A percentile compares a stretch with the other conserved stretches of the same genome.
Evolutionary conservation across 2,113 vertebrate species (phyloP).

Genomic region (Arothron firmamentum): DNA sequence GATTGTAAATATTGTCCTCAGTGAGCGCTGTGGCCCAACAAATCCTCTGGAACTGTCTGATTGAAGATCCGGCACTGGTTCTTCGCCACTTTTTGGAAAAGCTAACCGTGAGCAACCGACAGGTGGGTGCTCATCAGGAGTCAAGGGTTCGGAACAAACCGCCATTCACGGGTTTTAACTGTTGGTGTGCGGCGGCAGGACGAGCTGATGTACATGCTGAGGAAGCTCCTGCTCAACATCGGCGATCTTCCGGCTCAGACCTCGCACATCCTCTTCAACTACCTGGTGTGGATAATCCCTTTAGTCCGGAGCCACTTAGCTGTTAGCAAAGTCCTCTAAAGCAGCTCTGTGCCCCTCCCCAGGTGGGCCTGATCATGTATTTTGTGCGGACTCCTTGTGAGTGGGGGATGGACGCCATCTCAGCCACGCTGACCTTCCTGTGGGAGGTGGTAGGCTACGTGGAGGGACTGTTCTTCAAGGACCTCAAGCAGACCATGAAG

Average conservation of each 20-base stretch:
- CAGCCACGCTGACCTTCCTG: constrained; percentile 94
- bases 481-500: constrained; percentile 99
- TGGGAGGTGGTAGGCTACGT: constrained; percentile 98
- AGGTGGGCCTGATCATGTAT: constrained; percentile 99
- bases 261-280: constrained; percentile 98
- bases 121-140: constrained; percentile 71
- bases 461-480: constrained; percentile 98
- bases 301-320: too few relatives aligned
- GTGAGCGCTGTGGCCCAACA: constrained; percentile 97
- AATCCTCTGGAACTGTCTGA: constrained; percentile 97
- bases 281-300: constrained; percentile 77
- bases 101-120: constrained; percentile 95
- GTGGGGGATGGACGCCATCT: constrained; percentile 99
- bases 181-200: constrained; percentile 73
- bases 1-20: constrained; percentile 43
- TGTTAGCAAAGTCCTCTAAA: background rate
- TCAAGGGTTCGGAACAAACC: background rate
- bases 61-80: constrained; percentile 96
- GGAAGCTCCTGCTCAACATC: constrained; percentile 94
- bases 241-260: constrained; percentile 97
- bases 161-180: too few relatives aligned
- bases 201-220: constrained; percentile 96
- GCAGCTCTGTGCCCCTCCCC: background rate
- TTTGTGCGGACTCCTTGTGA: constrained; percentile 96
- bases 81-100: constrained; percentile 97